Evolutionary conservation across 2,797 vertebrate genomes (phyloP).

Genomic region (Carapus acus): DNA sequence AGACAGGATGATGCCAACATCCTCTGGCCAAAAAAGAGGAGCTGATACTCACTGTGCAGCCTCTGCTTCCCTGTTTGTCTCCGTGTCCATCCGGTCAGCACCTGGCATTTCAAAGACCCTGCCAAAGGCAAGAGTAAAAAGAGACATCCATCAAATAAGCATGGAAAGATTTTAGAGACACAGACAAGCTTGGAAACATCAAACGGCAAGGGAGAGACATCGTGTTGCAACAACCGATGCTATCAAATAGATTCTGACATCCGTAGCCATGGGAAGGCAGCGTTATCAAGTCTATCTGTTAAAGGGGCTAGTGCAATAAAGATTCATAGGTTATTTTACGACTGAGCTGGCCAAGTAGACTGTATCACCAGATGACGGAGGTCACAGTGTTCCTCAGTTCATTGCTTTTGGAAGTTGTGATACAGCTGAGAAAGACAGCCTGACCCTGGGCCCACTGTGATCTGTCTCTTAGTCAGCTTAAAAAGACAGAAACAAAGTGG

Average conservation of each 20-base stretch:
- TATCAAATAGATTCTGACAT: conserved; percentile 63
- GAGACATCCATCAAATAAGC: conserved; percentile 51
- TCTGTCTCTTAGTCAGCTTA: no score
- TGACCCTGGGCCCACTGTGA: no score
- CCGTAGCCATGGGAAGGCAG: conserved; percentile 23
- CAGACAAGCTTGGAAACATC: conserved; percentile 46
- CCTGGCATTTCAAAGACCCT: conserved; percentile 56
- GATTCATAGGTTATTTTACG: conserved; percentile 26
- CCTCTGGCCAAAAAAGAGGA: conserved; percentile 24
- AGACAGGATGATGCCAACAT: conserved; percentile 19
- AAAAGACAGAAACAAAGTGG: conserved; percentile 46
- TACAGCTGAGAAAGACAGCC: conserved; percentile 43
- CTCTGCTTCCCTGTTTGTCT: conserved; percentile 13
- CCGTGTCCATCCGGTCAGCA: conserved; percentile 26
- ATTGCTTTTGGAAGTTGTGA: conserved; percentile 21
- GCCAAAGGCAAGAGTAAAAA: conserved; percentile 49
- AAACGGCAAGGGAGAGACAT: conserved; percentile 45
- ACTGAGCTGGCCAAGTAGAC: conserved; percentile 11
- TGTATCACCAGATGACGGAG: conserved; percentile 28
- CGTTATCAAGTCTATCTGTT: conserved; percentile 28
- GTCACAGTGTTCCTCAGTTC: conserved; percentile 15
- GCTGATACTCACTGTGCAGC: conserved; percentile 26
- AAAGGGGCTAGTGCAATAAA: conserved; percentile 10
- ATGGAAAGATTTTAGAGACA: conserved; percentile 41
- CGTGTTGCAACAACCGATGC: conserved; percentile 39